Conservation (phyloP, 2,113 vertebrate genomes). For the Datnioides undecimradiatus region DNA sequence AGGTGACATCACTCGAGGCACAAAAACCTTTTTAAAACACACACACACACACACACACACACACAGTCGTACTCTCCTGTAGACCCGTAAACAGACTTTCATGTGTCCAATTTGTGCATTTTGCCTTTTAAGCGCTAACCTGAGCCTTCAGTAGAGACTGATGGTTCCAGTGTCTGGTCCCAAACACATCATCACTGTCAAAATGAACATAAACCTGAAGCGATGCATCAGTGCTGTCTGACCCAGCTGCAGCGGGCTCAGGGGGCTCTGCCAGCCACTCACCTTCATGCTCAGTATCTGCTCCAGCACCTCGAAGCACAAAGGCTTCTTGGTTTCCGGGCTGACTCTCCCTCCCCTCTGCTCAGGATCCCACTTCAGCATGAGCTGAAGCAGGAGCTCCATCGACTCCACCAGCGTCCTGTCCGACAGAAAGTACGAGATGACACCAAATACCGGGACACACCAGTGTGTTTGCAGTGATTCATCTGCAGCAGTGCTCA, state of each 20-base stretch:
- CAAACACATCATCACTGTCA: too few relatives aligned
- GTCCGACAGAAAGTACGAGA: too few relatives aligned
- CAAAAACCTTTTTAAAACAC: too few relatives aligned
- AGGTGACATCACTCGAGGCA: too few relatives aligned
- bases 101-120: too few relatives aligned
- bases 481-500: conserved; percentile 47
- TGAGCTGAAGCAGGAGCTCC: conserved; percentile 92
- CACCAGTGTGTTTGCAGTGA: not conserved
- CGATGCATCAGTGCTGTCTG: not conserved
- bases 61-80: too few relatives aligned
- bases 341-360: conserved; percentile 89
- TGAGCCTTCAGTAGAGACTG: too few relatives aligned
- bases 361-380: conserved; percentile 94
- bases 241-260: not conserved
- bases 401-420: conserved; percentile 92
- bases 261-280: not conserved
- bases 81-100: too few relatives aligned
- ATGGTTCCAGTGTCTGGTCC: too few relatives aligned
- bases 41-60: too few relatives aligned
- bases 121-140: too few relatives aligned
- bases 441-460: not conserved
- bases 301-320: conserved; percentile 92
- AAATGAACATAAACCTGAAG: too few relatives aligned
- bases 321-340: conserved; percentile 80
- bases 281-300: conserved; percentile 94